Evolutionary conservation across 2,797 vertebrate genomes (phyloP).

Genomic region (Allobates femoralis): DNA sequence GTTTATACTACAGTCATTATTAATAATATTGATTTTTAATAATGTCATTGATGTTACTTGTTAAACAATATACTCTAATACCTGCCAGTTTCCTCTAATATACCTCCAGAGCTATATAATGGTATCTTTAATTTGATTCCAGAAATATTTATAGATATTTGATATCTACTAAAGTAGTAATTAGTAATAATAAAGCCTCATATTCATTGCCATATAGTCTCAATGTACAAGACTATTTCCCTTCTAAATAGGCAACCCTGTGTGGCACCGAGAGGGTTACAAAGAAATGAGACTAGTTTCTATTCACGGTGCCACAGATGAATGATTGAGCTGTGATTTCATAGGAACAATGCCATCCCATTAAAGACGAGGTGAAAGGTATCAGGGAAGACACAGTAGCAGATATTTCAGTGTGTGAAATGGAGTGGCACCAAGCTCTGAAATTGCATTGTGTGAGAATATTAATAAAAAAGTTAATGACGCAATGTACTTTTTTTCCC

Average conservation of each 20-base stretch:
- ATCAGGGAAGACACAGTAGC: slow-evolving; percentile 73
- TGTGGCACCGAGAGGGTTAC: slow-evolving; percentile 47
- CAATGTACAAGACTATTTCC: not conserved
- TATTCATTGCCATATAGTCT: not conserved
- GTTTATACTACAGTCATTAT: not conserved
- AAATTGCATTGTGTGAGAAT: slow-evolving; percentile 76
- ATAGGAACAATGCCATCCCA: slow-evolving; percentile 73
- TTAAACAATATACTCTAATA: not conserved
- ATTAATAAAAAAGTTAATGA: slow-evolving; percentile 79
- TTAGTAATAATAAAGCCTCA: not conserved
- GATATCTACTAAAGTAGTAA: not conserved
- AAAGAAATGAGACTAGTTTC: slow-evolving; percentile 53
- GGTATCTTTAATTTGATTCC: not conserved
- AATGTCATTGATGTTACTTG: not conserved
- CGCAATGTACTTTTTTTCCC: slow-evolving; percentile 77
- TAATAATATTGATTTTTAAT: not conserved
- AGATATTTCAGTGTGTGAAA: slow-evolving; percentile 77
- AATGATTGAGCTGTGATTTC: slow-evolving; percentile 72
- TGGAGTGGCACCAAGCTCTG: slow-evolving; percentile 77
- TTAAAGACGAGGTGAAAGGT: slow-evolving; percentile 76
- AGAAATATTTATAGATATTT: not conserved
- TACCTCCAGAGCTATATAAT: not conserved
- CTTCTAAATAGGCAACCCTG: slow-evolving; percentile 11
- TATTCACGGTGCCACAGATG: slow-evolving; percentile 67
- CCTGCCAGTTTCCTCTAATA: not conserved